Base-by-base conservation (phyloP, 1,140 invertebrate genomes). In the Notospermus geniculatus region DNA sequence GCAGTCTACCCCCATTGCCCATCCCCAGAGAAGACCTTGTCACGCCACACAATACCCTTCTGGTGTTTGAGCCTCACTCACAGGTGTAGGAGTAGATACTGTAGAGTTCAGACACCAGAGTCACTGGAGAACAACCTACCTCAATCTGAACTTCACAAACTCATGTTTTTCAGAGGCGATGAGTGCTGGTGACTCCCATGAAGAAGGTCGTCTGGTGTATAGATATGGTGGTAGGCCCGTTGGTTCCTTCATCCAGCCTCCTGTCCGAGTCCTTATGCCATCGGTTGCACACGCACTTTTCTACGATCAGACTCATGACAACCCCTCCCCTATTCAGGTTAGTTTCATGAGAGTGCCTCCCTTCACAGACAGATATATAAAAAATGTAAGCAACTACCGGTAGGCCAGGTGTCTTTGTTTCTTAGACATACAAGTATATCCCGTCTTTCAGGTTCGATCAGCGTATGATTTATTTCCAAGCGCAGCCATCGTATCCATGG, bases 261-360 rank as follows among this genome's bases (percentile, higher is more conserved):
- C 69, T 25, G 66, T 78, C 15, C 64, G 68, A 17, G 89, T 89
- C 28, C 82, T 96, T n/a, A 83, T 86, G n/a, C 88, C 91, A 11
- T 82, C 83, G 53, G 87, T 97, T 60, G 91, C 95, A 5, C 95
- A 97, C 83, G 97, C 96, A 7, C 76, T 99, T 7, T 95, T 99
- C 73, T 83, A 95, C 66, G 97, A 99, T 83, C 85, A 91, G 69
- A 98, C 96, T 13, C 97, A 99, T 81, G 97, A 99, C 79, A 99
- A 99, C 86, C 90, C 90, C 0, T 90, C 89, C 70, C 91, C 93
- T 0, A 82, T 85, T 59, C 63, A 79, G 73, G 83, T 84, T 59
- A 60, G 65, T 63, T 7, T 15, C 32, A 15, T 15, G 15, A 36
- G 32, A 36, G 5, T n/a, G n/a, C n/a, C n/a, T n/a, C n/a, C n/a